Evolutionary conservation across 1,140 invertebrate genomes (phyloP).

Genomic region (Archivesica marissinica): DNA sequence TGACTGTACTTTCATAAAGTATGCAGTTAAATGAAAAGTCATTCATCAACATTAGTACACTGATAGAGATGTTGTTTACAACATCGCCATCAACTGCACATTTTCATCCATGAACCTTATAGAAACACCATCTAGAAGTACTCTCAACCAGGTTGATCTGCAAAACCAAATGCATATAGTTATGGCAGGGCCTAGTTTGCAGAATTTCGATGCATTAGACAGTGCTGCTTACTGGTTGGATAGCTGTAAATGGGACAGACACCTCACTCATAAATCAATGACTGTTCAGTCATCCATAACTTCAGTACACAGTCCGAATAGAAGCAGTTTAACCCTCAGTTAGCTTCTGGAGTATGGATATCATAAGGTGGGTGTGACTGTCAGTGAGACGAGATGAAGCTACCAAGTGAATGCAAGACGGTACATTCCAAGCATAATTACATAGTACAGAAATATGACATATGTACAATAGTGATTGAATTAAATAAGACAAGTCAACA

Average conservation of each 20-base stretch:
- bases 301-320: too few species aligned
- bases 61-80: slow-evolving; percentile 8
- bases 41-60: not conserved
- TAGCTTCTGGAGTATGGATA: too few species aligned
- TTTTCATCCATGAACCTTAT: slow-evolving; percentile 15
- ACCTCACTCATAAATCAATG: slow-evolving; percentile 22
- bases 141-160: not conserved
- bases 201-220: slow-evolving; percentile 10
- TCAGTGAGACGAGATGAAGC: too few species aligned
- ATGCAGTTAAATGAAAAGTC: not conserved
- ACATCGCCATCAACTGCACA: slow-evolving; percentile 15
- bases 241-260: slow-evolving; percentile 7
- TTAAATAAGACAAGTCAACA: too few species aligned
- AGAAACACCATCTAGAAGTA: not conserved
- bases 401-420: too few species aligned
- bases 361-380: too few species aligned
- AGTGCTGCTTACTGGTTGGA: not conserved
- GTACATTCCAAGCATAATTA: too few species aligned
- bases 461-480: too few species aligned
- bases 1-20: not conserved
- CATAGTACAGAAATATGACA: too few species aligned
- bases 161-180: slow-evolving; percentile 10
- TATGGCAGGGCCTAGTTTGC: not conserved
- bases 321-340: too few species aligned
- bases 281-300: too few species aligned